These are phyloP conservation scores for Oxyruncus cristatus DNA, from an alignment of 2,113 vertebrate species.

Conservation along the genomic window DNA sequence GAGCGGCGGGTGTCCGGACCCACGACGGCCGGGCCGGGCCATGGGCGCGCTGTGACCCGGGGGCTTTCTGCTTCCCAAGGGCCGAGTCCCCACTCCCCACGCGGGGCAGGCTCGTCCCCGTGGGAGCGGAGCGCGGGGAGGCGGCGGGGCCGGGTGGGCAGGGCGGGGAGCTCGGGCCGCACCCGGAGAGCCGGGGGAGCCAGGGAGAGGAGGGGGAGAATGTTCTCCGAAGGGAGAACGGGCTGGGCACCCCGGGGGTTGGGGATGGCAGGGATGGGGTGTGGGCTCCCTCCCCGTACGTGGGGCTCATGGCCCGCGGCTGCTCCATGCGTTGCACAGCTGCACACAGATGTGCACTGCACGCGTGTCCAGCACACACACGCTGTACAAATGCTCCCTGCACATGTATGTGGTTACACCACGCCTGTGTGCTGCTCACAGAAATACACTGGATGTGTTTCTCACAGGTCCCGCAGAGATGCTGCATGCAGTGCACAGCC, in stretches of 20 bases:
- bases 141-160: neutral
- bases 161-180: neutral
- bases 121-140: neutral
- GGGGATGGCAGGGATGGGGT: no score
- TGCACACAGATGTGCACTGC: accelerated
- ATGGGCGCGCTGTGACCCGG: neutral
- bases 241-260: accelerated
- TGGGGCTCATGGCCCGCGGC: accelerated
- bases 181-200: no score
- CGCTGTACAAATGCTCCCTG: accelerated
- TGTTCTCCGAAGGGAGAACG: accelerated
- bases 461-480: accelerated
- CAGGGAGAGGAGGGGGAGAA: neutral
- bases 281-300: neutral
- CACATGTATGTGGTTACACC: neutral
- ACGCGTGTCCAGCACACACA: neutral
- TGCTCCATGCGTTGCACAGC: neutral
- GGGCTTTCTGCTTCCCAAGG: neutral
- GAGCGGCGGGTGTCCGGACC: neutral
- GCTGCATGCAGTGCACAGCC: accelerated
- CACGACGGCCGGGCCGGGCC: neutral
- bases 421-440: accelerated
- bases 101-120: neutral
- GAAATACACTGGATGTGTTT: accelerated
- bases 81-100: neutral